Percentiles rank a stretch among this genome's conserved stretches.
Conservation (phyloP, 2,888 invertebrate genomes). For the Eupeodes latifasciatus region DNA sequence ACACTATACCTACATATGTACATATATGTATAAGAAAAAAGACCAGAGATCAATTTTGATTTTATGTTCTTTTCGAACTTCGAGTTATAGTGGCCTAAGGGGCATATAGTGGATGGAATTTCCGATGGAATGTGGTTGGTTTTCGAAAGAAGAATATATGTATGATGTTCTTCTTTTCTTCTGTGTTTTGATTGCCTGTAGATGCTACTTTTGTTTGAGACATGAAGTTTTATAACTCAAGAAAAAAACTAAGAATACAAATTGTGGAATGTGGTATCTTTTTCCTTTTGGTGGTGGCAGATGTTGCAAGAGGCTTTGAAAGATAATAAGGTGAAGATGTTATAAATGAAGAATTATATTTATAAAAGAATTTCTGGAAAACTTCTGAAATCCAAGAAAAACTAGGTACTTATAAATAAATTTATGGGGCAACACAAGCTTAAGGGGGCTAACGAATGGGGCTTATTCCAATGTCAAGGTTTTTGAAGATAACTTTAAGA, state of each 20-base stretch:
- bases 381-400: too few relatives aligned
- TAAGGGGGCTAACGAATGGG: too few relatives aligned
- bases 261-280: conserved; percentile 44
- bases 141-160: conserved; percentile 64
- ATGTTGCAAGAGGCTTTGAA: conserved; percentile 17
- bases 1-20: not conserved
- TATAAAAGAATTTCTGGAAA: not conserved
- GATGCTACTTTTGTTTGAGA: conserved; percentile 58
- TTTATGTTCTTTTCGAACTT: conserved; percentile 40
- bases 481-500: too few relatives aligned
- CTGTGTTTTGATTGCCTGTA: conserved; percentile 39
- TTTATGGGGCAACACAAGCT: too few relatives aligned
- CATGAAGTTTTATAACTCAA: conserved; percentile 46
- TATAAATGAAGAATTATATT: conserved; percentile 40
- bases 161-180: conserved; percentile 26
- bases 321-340: conserved; percentile 38
- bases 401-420: too few relatives aligned
- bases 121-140: conserved; percentile 70
- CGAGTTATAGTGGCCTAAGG: conserved; percentile 49
- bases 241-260: conserved; percentile 27
- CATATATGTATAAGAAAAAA: not conserved
- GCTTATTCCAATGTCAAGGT: too few relatives aligned
- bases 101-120: conserved; percentile 62
- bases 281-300: conserved; percentile 18
- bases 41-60: conserved; percentile 61